Evolutionary conservation across 30 jellyfish, hydroid and myxozoan species (phyloP), one percentile per base, ranked within the genome.

Genomic region (Pelagia noctiluca): DNA sequence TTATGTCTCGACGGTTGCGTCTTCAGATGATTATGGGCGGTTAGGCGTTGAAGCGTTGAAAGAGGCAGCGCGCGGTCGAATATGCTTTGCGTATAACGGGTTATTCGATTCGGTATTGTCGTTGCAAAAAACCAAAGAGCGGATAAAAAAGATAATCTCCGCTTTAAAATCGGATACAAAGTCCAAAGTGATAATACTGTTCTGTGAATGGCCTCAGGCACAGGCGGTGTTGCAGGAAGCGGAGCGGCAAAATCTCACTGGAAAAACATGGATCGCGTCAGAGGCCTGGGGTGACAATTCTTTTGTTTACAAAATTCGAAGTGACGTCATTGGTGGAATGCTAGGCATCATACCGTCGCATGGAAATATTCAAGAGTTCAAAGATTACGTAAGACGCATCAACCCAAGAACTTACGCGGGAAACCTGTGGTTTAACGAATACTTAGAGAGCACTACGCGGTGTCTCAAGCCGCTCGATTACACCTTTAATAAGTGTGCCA

Each of bases 1-100:
- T 50, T 92, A 85, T 78, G 91, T 92, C 42, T 85, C 97, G 3
- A 86, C 89, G 18, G 95, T 92, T 28, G 93, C 96, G 23, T 64
- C 97, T 2, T 85, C 89, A 22, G 98, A 92, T 60, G 96, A 75
- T 28, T 92, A 92, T 67, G 98, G 98, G 62, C 90, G 96, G 50
- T 75, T 86, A 3, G 96, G 96, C 52, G 68, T 86, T 22, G 96
- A 86, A 34, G 88, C 88, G 25, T 76, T 86, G 31, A 75, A 75
- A 60, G 72, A 68, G 34, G 86, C 77, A 19, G 76, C 87, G 74
- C 50, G 70, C 26, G 73, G 63, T 1, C 73, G 63, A 0, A 77
- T 86, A 19, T 86, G 96, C 80, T 31, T 86, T 18, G 90, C 90
- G 31, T 80, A 75, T 26, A 87, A 86, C 54, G 89, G 74, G 57